Conservation (phyloP, 2,888 invertebrate genomes). For the Salticus scenicus region DNA sequence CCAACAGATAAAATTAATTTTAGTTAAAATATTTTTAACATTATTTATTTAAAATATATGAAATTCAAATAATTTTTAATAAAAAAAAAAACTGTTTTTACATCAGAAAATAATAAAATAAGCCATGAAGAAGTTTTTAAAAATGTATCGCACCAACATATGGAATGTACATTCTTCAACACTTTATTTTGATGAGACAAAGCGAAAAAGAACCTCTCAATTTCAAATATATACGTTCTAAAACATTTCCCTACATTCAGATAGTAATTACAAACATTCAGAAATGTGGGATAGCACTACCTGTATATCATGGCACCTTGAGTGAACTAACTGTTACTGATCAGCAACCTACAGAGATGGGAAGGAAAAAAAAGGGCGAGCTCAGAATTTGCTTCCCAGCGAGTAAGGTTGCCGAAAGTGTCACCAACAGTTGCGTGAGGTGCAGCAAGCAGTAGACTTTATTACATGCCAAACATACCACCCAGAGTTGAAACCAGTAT, state of each 20-base stretch:
- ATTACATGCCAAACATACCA: slow-evolving; percentile 69
- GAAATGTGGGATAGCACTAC: slow-evolving; percentile 69
- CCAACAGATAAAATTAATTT: too few relatives aligned
- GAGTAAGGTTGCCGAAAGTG: slow-evolving; percentile 54
- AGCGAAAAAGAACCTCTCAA: slow-evolving; percentile 5
- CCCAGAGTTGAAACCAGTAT: slow-evolving; percentile 79
- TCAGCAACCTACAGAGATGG: slow-evolving; percentile 60
- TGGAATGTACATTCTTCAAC: too few relatives aligned
- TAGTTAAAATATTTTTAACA: too few relatives aligned
- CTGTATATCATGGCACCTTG: slow-evolving; percentile 66
- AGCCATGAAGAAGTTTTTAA: too few relatives aligned
- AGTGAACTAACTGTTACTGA: slow-evolving; percentile 62
- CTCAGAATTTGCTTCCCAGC: slow-evolving; percentile 53
- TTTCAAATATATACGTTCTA: slow-evolving; percentile 37
- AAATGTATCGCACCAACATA: too few relatives aligned
- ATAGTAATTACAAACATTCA: slow-evolving; percentile 60
- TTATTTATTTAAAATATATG: too few relatives aligned
- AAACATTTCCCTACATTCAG: slow-evolving; percentile 46
- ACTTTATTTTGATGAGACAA: too few relatives aligned
- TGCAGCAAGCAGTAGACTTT: slow-evolving; percentile 60
- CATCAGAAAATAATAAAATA: too few relatives aligned
- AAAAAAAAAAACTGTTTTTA: too few relatives aligned
- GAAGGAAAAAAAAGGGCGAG: slow-evolving; percentile 48
- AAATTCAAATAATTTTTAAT: too few relatives aligned
- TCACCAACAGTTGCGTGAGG: slow-evolving; percentile 47